Base-by-base conservation (phyloP, 2,797 vertebrate genomes). In the Galago senegalensis region DNA sequence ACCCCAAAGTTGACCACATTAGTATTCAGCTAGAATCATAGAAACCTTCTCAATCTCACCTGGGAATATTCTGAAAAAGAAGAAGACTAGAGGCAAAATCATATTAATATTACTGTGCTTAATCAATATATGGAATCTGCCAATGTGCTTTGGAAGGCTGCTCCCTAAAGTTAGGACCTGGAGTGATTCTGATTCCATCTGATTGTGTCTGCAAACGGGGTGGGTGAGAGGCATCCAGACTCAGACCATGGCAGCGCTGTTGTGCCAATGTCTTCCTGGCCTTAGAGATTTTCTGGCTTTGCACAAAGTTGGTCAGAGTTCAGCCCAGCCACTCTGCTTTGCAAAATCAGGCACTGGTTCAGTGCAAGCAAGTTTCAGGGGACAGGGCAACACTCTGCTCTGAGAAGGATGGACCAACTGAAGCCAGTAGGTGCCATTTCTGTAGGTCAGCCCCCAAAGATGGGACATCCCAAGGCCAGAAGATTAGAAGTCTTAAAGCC, bases 61-160 rank as follows among this genome's bases (percentile, higher is more conserved):
- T 98, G 98, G 98, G 97, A 97, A 98, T 98, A 97, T 97, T 98
- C 98, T 98, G 97, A 98, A 98, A 98, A 97, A 98, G 94, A 98
- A 98, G 97, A 93, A 98, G 98, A 98, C 98, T 98, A 97, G 97
- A 98, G 98, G 99, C 98, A 98, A 98, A 98, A 98, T 98, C 94
- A 95, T 99, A 98, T 99, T 98, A 99, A 99, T 99, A 98, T 98
- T 98, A 98, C 96, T 95, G 92, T 97, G 96, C 98, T 98, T 99
- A 99, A 99, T 99, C 99, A 98, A 99, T 99, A 99, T 83, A 98
- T 98, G 98, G 98, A 98, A 98, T 97, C 96, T 98, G 98, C 98
- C 98, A 97, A 98, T 97, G 98, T 98, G 96, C 94, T 98, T 98
- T 98, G 97, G 93, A 93, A 98, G 97, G 73, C 96, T 97, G 91